These are phyloP conservation scores for Nansenia antarctica DNA, from an alignment of 2,113 vertebrate genomes.

Conservation along the genomic window DNA sequence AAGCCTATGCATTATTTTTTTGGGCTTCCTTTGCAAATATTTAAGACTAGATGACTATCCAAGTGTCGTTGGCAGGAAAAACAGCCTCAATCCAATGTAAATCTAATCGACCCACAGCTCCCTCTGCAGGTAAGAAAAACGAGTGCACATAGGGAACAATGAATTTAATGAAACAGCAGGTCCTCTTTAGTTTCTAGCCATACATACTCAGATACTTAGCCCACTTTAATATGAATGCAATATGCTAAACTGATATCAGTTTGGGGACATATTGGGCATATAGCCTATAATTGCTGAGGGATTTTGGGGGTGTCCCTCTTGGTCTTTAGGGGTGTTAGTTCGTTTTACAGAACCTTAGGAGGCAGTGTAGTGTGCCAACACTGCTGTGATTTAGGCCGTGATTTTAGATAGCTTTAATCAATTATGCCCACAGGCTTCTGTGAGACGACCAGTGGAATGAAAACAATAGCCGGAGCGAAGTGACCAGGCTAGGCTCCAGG, in stretches of 20 bases:
- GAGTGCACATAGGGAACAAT: neutral
- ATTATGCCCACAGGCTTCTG: slow-evolving; percentile 63
- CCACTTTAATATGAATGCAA: neutral
- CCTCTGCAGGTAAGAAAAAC: slow-evolving; percentile 23
- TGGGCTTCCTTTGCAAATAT: neutral
- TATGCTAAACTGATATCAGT: neutral
- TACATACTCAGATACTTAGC: no score
- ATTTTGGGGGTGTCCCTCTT: neutral
- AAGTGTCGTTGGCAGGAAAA: no score
- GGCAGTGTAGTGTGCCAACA: neutral
- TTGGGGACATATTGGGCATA: neutral
- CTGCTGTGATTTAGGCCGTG: neutral
- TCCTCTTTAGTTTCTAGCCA: neutral
- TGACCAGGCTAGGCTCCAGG: slow-evolving; percentile 3
- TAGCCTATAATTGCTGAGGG: slow-evolving; percentile 5
- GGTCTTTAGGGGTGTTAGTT: neutral
- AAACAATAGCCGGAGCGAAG: neutral
- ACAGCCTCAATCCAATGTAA: neutral
- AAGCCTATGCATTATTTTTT: no score
- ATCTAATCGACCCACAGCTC: slow-evolving; percentile 42
- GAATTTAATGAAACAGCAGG: neutral
- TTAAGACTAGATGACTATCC: neutral
- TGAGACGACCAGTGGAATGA: slow-evolving; percentile 60
- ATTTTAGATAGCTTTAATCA: slow-evolving; percentile 13
- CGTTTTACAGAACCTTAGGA: neutral